Evolutionary conservation across 1,140 invertebrate genomes (phyloP).

Genomic region (Ganaspis sp.): DNA sequence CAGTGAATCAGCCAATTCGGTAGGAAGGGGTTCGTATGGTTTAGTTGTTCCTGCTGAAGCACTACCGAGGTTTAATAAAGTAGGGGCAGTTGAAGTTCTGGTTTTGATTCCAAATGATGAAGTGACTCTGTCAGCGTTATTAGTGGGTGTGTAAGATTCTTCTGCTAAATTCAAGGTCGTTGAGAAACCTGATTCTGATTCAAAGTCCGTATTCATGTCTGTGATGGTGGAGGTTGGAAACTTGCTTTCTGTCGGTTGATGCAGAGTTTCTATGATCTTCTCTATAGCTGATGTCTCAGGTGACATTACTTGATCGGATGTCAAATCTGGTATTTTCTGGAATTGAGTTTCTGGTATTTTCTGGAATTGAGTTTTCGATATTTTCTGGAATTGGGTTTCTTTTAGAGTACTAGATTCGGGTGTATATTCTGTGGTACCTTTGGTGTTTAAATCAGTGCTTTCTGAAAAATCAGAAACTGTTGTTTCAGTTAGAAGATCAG

Average conservation of each 20-base stretch:
- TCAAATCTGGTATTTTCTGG: background rate
- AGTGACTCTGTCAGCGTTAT: background rate
- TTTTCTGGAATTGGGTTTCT: background rate
- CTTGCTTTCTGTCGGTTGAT: constrained; percentile 39
- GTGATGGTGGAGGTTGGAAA: background rate
- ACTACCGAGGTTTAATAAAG: background rate
- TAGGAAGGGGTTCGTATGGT: constrained; percentile 55
- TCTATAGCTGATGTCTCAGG: constrained; percentile 44
- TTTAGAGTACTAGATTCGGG: background rate
- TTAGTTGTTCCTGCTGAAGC: background rate
- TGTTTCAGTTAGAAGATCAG: background rate
- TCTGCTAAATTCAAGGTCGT: background rate
- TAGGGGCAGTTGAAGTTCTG: background rate
- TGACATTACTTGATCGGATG: constrained; percentile 8
- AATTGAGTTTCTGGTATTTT: background rate
- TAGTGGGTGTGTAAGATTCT: constrained; percentile 16
- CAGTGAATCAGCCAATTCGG: constrained; percentile 67
- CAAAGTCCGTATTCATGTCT: constrained; percentile 21
- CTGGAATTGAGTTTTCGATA: too few relatives aligned
- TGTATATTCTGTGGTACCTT: background rate
- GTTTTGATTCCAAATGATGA: background rate
- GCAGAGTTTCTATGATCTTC: constrained; percentile 46
- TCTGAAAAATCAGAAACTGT: background rate
- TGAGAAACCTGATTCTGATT: constrained; percentile 25
- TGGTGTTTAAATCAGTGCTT: background rate